Evolutionary conservation across 2,797 vertebrate species (phyloP).

Genomic region (Prionace glauca): DNA sequence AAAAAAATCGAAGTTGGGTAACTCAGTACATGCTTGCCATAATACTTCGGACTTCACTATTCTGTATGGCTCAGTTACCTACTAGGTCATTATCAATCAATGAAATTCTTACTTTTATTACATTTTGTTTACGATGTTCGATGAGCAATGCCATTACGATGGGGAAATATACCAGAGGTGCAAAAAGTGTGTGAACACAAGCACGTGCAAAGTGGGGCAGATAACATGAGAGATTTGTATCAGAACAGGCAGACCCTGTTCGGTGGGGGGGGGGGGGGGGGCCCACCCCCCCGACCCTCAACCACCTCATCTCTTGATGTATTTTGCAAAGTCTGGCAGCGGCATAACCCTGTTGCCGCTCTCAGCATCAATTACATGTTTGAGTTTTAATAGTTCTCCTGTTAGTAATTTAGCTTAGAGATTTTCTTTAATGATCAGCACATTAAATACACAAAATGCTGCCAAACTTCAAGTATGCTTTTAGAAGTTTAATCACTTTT

Average conservation of each 20-base stretch:
- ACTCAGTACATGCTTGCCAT: not conserved
- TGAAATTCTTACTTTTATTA: not conserved
- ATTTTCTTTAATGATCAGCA: slow-evolving; percentile 35
- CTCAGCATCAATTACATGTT: slow-evolving; percentile 21
- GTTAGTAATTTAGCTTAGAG: slow-evolving; percentile 22
- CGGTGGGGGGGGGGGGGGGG: no score
- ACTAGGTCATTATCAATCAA: not conserved
- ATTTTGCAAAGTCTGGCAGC: not conserved
- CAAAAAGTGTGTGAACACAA: not conserved
- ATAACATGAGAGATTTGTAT: not conserved
- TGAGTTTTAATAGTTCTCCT: slow-evolving; percentile 29
- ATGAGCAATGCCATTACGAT: not conserved
- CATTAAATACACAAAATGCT: slow-evolving; percentile 23
- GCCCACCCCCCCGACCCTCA: no score
- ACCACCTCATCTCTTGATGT: not conserved
- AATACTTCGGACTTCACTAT: not conserved
- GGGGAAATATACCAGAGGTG: not conserved
- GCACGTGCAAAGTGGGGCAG: not conserved
- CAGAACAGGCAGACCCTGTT: no score
- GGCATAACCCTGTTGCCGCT: not conserved
- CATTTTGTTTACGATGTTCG: not conserved
- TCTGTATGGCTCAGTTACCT: not conserved
- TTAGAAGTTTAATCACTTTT: slow-evolving; percentile 28
- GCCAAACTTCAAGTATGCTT: slow-evolving; percentile 21
- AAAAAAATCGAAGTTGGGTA: not conserved